Evolutionary conservation across 2,888 invertebrate genomes (phyloP).

Genomic region (Lasioglossum pauxillum): DNA sequence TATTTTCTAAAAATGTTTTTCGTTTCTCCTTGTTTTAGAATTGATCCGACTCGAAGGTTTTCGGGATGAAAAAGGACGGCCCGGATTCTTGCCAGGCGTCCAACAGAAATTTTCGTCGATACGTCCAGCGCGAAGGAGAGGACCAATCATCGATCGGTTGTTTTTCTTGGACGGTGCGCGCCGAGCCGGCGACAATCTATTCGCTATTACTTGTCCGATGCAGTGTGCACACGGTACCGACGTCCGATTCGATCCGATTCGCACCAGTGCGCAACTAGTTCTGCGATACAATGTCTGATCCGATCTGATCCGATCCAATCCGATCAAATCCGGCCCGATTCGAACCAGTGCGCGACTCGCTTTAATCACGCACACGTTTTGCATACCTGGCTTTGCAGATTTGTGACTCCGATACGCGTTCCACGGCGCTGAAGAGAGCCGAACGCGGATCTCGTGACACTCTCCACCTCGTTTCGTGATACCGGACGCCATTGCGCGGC

Average conservation of each 20-base stretch:
- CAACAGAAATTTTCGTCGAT: neutral
- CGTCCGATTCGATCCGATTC: slow-evolving; percentile 67
- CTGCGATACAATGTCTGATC: slow-evolving; percentile 66
- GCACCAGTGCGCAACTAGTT: slow-evolving; percentile 65
- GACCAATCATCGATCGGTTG: slow-evolving; percentile 48
- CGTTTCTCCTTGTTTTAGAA: neutral
- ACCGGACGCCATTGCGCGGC: neutral
- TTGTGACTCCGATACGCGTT: slow-evolving; percentile 42
- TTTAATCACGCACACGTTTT: slow-evolving; percentile 61
- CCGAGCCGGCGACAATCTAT: slow-evolving; percentile 49
- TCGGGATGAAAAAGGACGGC: neutral
- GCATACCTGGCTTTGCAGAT: slow-evolving; percentile 55
- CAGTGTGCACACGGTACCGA: slow-evolving; percentile 56
- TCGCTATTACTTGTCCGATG: slow-evolving; percentile 53
- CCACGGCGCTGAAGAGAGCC: slow-evolving; percentile 5
- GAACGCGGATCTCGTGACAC: slow-evolving; percentile 22
- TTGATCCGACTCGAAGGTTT: neutral
- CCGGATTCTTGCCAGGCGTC: neutral
- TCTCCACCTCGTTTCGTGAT: slow-evolving; percentile 5
- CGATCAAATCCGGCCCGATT: slow-evolving; percentile 64
- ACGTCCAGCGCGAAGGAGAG: neutral
- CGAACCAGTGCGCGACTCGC: slow-evolving; percentile 58
- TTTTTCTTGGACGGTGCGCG: slow-evolving; percentile 34
- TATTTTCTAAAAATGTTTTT: neutral
- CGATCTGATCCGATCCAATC: slow-evolving; percentile 66